phyloP scores from a whole-genome alignment of 2,888 invertebrate genomes.

The Timandra comae region DNA sequence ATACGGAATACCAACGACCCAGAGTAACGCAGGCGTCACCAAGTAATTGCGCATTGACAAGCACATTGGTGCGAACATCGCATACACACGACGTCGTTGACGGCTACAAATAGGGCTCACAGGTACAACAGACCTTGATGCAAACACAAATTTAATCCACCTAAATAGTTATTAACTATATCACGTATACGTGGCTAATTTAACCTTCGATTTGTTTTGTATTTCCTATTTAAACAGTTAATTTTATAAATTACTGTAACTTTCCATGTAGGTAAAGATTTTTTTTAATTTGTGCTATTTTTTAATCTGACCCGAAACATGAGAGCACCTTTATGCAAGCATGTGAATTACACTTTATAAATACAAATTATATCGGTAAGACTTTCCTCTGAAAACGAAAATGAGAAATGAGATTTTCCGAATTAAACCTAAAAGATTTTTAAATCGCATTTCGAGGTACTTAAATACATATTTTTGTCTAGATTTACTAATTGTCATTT shows the following conservation, averaged over 20 bases:
- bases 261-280: neutral
- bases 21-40: slow-evolving; percentile 12
- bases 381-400: no score
- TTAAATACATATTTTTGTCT: no score
- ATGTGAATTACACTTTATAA: no score
- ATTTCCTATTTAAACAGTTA: neutral
- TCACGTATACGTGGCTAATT: neutral
- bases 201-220: neutral
- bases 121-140: slow-evolving; percentile 8
- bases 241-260: no score
- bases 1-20: no score
- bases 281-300: neutral
- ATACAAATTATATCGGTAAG: no score
- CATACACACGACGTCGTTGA: slow-evolving; percentile 64
- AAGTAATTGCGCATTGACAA: slow-evolving; percentile 57
- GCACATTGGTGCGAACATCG: slow-evolving; percentile 33
- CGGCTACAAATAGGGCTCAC: slow-evolving; percentile 26
- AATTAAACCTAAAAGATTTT: no score
- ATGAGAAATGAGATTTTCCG: no score
- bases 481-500: no score
- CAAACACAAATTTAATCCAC: neutral
- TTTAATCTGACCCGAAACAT: no score
- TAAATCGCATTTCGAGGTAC: no score
- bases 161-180: neutral
- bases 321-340: no score